phyloP scores from a whole-genome alignment of 2,888 invertebrate genomes.

The Drosophila stalkeri region DNA sequence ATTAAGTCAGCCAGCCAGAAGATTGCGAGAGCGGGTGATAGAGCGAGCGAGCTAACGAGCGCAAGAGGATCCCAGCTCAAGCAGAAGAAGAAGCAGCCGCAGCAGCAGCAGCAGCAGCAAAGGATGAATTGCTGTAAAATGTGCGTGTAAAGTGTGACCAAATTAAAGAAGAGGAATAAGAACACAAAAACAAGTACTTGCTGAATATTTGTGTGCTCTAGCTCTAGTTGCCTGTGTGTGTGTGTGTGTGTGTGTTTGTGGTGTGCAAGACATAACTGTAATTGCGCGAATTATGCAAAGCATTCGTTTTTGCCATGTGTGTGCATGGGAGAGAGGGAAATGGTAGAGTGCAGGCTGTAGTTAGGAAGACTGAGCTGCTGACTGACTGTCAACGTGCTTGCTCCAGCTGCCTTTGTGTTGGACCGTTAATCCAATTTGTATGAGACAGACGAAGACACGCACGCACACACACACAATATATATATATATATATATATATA shows the following conservation, averaged over 20 bases:
- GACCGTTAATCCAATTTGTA: conserved; percentile 70
- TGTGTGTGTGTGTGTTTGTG: conserved; percentile 14
- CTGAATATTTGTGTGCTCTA: conserved; percentile 5
- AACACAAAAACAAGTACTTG: not conserved
- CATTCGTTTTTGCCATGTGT: conserved; percentile 22
- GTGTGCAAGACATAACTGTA: conserved; percentile 34
- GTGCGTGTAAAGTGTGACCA: conserved; percentile 48
- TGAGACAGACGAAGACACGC: conserved; percentile 21
- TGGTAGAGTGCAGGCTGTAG: not conserved
- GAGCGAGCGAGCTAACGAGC: conserved; percentile 10
- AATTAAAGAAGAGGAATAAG: not conserved
- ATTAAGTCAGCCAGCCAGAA: conserved; percentile 7
- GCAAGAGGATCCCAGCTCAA: conserved; percentile 36
- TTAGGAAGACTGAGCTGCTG: not conserved
- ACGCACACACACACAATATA: conserved; percentile 7
- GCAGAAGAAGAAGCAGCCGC: conserved; percentile 6
- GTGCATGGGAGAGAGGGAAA: not conserved
- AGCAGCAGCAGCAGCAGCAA: not conserved
- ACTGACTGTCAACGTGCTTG: conserved; percentile 37
- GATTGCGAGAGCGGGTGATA: conserved; percentile 14
- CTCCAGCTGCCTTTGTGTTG: conserved; percentile 42
- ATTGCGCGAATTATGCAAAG: conserved; percentile 67
- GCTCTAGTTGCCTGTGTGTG: not conserved
- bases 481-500: too few relatives aligned
- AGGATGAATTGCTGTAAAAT: conserved; percentile 40